phyloP scores from a whole-genome alignment of 2,113 vertebrate species.

The Vireo altiloquus region DNA sequence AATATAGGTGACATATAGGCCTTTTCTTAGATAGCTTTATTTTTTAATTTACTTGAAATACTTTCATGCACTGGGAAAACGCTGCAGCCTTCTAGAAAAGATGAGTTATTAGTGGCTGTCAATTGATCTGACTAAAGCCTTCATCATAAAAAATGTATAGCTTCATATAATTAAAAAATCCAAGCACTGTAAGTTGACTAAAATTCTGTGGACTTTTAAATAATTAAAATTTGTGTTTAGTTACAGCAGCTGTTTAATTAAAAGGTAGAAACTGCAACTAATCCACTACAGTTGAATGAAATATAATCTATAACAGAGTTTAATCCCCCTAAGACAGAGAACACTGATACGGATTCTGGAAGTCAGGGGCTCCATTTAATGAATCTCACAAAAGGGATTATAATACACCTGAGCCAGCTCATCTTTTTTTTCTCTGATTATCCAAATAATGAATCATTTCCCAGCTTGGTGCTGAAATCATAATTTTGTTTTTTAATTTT shows the following conservation, averaged over 20 bases:
- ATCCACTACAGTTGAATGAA: conserved; percentile 77
- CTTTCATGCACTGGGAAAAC: conserved; percentile 48
- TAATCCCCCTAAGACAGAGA: conserved; percentile 69
- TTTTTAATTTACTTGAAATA: conserved; percentile 60
- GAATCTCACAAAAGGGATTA: conserved; percentile 66
- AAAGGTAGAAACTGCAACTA: conserved; percentile 83
- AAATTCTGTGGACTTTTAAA: conserved; percentile 75
- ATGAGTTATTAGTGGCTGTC: conserved; percentile 55
- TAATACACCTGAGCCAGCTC: conserved; percentile 40
- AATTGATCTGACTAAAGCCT: conserved; percentile 67
- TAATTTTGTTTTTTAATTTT: conserved; percentile 53
- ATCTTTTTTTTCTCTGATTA: conserved; percentile 60
- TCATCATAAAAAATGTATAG: conserved; percentile 76
- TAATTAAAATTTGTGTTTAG: conserved; percentile 80
- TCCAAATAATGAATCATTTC: conserved; percentile 58
- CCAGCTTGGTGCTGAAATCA: conserved; percentile 39
- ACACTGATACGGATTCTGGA: conserved; percentile 62
- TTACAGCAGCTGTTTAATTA: conserved; percentile 80
- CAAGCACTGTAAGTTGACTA: conserved; percentile 59
- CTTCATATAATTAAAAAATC: conserved; percentile 75
- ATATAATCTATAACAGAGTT: conserved; percentile 69
- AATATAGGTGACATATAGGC: neutral
- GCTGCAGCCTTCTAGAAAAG: conserved; percentile 54
- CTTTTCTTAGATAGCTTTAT: conserved; percentile 20
- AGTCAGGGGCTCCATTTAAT: conserved; percentile 65